Base-by-base conservation (phyloP, 2,797 vertebrate species). In the Sus cebifrons region DNA sequence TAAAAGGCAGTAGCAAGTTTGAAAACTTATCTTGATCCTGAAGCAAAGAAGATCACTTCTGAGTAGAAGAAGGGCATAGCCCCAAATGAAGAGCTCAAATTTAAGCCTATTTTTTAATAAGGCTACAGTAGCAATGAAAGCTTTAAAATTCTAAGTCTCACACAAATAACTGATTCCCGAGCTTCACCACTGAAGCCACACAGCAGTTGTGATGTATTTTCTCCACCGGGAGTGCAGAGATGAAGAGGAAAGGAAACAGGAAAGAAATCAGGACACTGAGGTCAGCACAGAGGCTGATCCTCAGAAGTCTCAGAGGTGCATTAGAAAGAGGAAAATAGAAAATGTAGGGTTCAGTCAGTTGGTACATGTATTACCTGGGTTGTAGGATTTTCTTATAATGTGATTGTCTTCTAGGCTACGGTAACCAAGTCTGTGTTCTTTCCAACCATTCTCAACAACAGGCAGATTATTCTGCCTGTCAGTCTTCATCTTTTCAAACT, bases 51-150 rank as follows among this genome's bases (percentile, higher is more conserved):
- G 16, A 85, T 87, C 56, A 89, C 16, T 88, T 83, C 27, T 86
- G 65, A 84, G 15, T 36, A 36, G n/a, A 32, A 89, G 73, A 89
- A 92, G 65, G 25, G 64, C 83, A n/a, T 16, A 68, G 36, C 25
- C 64, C 84, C 36, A 62, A 65, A 82, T 89, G 67, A 90, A 93
- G 52, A 93, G 79, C 25, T 93, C 85, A 94, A 92, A 90, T 58
- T 23, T 82, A 96, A 91, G 27, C 70, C 27, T 85, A 25, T 83
- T 95, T 90, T 86, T 92, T 81, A 92, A 71, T 64, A 79, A 96
- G 44, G 21, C n/a, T 92, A 86, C 44, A 92, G 29, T 73, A 88
- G 36, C 71, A 36, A 60, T 36, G n/a, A 83, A 96, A 86, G 58
- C 40, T 82, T 86, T 71, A 79, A 85, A 86, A 95, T 71, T 90